Conservation (phyloP, 2,797 vertebrate genomes). For the Acanthis flammea region DNA sequence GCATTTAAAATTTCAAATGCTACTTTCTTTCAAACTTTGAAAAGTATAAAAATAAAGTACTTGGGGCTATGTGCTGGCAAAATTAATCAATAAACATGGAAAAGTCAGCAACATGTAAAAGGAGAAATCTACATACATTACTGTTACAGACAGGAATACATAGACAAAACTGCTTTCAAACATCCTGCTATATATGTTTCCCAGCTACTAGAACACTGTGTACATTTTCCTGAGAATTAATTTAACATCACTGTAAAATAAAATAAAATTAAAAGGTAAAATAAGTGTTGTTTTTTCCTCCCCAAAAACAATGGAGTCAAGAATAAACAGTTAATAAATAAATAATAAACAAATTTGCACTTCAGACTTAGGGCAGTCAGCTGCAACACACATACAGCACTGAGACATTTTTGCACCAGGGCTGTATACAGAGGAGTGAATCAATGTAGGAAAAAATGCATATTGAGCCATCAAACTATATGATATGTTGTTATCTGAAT, state of each 20-base stretch:
- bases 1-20: background rate
- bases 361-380: background rate
- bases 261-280: constrained; percentile 3
- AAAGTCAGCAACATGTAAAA: background rate
- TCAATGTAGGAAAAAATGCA: background rate
- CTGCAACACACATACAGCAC: background rate
- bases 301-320: background rate
- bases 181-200: background rate
- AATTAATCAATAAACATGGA: background rate
- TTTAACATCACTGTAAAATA: background rate
- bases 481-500: background rate
- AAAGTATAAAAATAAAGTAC: background rate
- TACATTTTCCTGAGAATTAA: background rate
- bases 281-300: background rate
- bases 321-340: background rate
- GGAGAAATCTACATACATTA: background rate
- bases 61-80: fast-evolving
- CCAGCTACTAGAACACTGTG: background rate
- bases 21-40: background rate
- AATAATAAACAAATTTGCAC: background rate
- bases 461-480: background rate
- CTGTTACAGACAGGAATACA: background rate
- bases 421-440: background rate
- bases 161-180: background rate
- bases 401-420: background rate